Base-by-base conservation (phyloP, 2,888 invertebrate genomes). In the Synanthedon vespiformis region DNA sequence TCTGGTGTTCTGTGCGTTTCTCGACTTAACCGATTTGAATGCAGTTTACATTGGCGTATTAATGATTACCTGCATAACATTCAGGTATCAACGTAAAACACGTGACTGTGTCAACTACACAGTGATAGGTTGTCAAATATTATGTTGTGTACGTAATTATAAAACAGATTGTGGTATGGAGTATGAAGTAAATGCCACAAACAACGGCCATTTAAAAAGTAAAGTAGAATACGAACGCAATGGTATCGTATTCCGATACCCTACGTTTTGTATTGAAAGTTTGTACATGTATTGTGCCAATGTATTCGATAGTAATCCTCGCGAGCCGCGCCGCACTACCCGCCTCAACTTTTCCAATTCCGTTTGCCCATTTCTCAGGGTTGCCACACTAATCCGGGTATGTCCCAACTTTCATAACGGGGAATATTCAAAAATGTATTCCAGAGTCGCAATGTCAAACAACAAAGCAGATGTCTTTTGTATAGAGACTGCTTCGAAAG, bases 281-380 rank as follows among this genome's bases (percentile, higher is more conserved):
- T 70, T 65, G 62, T 70, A 64, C 66, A 64, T 52, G 40, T 41
- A 44, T 44, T 44, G 44, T 44, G 12, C 44, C 50, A 18, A 22
- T 52, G 52, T 52, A 48, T 47, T 12, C 48, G 40, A 27, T 50
- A 61, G 73, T 77, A 80, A 79, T 78, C 78, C 78, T 65, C 62
- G 68, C 65, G 52, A 52, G 44, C 51, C 48, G 51, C 44, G 48
- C 50, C 10, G 40, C 27, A 40, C 47, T 13, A 65, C 58, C 59
- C 64, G 66, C 68, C 65, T 64, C 72, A 81, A 81, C 78, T 81
- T 81, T 81, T 79, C 78, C 80, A 80, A 80, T 80, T 80, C 77
- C 71, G 62, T 62, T 68, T 71, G 61, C 63, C 72, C 70, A 73
- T 74, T 77, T 72, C 73, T 75, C 74, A 74, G 72, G 68, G 72